phyloP scores from a whole-genome alignment of 2,888 invertebrate genomes.

The Coleophora deauratella region DNA sequence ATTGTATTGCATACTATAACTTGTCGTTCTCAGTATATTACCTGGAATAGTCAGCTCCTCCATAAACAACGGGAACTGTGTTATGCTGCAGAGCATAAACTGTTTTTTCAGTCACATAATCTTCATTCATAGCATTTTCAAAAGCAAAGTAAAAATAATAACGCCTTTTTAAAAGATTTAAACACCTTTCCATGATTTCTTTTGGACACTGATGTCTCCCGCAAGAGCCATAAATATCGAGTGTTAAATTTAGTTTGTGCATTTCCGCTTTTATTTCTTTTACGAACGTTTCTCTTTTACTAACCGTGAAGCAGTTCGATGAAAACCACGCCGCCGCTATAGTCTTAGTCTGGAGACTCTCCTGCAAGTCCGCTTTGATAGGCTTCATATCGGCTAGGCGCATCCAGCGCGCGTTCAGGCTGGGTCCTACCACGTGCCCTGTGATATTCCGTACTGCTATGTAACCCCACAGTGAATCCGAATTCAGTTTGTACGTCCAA shows the following conservation, averaged over 20 bases:
- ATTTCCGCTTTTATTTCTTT: slow-evolving; percentile 27
- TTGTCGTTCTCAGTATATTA: slow-evolving; percentile 13
- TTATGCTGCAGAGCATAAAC: slow-evolving; percentile 66
- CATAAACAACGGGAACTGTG: slow-evolving; percentile 79
- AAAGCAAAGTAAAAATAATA: slow-evolving; percentile 57
- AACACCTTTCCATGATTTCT: slow-evolving; percentile 26
- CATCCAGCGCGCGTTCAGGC: slow-evolving; percentile 30
- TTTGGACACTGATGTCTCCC: slow-evolving; percentile 37
- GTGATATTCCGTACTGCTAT: slow-evolving; percentile 32
- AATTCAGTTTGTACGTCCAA: slow-evolving; percentile 52
- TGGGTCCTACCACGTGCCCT: slow-evolving; percentile 37
- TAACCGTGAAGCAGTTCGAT: slow-evolving; percentile 41
- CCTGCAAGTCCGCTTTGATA: slow-evolving; percentile 21
- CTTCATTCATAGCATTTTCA: slow-evolving; percentile 50
- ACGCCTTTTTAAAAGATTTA: slow-evolving; percentile 29
- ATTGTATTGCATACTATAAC: no score
- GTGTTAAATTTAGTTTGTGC: slow-evolving; percentile 26
- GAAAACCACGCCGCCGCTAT: slow-evolving; percentile 47
- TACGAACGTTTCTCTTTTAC: slow-evolving; percentile 36
- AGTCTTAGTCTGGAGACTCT: slow-evolving; percentile 25
- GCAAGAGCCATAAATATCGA: slow-evolving; percentile 46
- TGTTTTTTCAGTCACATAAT: slow-evolving; percentile 56
- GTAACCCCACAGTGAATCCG: slow-evolving; percentile 47
- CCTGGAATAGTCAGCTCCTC: slow-evolving; percentile 77
- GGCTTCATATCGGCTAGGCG: slow-evolving; percentile 24